Conservation (phyloP, 2,113 vertebrate species). For the Panthera leo region DNA sequence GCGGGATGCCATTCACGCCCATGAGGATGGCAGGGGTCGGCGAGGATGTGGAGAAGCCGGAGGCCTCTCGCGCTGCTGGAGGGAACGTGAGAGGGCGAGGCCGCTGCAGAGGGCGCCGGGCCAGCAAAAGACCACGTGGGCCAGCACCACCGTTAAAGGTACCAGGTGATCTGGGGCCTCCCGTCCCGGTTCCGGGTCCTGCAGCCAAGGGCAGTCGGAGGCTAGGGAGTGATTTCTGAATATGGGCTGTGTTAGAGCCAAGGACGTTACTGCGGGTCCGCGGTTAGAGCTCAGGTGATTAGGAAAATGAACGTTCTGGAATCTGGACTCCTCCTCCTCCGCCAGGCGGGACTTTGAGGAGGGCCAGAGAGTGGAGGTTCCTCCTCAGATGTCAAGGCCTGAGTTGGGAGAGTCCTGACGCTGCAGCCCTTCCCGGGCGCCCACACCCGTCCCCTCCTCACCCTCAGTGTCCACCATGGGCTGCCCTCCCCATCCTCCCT, state of each 20-base stretch:
- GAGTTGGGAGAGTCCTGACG: not conserved
- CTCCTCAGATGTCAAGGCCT: not conserved
- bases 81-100: accelerated
- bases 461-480: accelerated
- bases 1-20: not conserved
- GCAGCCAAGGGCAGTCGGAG: not conserved
- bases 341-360: accelerated
- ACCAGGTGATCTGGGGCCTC: not conserved
- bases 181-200: accelerated
- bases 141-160: not conserved
- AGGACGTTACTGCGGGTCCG: accelerated
- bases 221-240: not conserved
- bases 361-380: not conserved
- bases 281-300: accelerated
- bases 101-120: accelerated
- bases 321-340: not conserved
- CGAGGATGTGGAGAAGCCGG: not conserved
- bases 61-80: accelerated
- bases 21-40: not conserved
- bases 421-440: not conserved
- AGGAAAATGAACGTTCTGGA: accelerated
- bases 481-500: not conserved
- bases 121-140: accelerated
- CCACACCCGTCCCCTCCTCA: not conserved
- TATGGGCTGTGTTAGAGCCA: not conserved